phyloP scores from a whole-genome alignment of 1,140 invertebrate genomes.

The Heliothis virescens region DNA sequence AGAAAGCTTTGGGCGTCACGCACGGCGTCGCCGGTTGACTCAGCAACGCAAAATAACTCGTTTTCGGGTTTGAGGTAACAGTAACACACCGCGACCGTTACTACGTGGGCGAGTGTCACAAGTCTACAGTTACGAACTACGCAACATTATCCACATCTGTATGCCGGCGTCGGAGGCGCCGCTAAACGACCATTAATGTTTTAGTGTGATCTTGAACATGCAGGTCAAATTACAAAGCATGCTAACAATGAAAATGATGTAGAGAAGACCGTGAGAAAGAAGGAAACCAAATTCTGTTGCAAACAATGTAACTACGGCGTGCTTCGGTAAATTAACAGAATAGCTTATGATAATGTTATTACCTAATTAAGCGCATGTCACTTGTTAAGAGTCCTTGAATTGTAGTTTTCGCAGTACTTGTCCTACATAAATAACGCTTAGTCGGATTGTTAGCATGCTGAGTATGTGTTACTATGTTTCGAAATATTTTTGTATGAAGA shows the following conservation, averaged over 20 bases:
- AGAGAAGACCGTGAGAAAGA: slow-evolving; percentile 51
- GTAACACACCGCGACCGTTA: slow-evolving; percentile 77
- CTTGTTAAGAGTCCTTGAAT: slow-evolving; percentile 38
- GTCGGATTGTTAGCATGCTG: slow-evolving; percentile 2
- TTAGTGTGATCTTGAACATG: slow-evolving; percentile 55
- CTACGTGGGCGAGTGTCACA: slow-evolving; percentile 68
- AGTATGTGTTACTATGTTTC: slow-evolving; percentile 47
- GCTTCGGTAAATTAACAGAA: slow-evolving; percentile 9
- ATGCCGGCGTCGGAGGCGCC: slow-evolving; percentile 31
- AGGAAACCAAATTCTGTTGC: slow-evolving; percentile 32
- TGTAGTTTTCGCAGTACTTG: slow-evolving; percentile 59
- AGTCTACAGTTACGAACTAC: slow-evolving; percentile 55
- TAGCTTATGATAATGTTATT: slow-evolving; percentile 19
- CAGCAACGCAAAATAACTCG: slow-evolving; percentile 75
- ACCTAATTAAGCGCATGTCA: neutral
- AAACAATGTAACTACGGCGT: slow-evolving; percentile 24
- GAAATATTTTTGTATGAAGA: slow-evolving; percentile 64
- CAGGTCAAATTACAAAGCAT: slow-evolving; percentile 63
- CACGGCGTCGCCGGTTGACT: slow-evolving; percentile 60
- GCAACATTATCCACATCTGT: slow-evolving; percentile 51
- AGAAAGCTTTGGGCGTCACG: slow-evolving; percentile 60
- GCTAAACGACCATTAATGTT: slow-evolving; percentile 48
- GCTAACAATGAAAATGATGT: slow-evolving; percentile 52
- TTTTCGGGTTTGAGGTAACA: slow-evolving; percentile 74
- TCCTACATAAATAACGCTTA: slow-evolving; percentile 39